Base-by-base conservation (phyloP, 2,113 vertebrate species). In the Charadrius vociferus region DNA sequence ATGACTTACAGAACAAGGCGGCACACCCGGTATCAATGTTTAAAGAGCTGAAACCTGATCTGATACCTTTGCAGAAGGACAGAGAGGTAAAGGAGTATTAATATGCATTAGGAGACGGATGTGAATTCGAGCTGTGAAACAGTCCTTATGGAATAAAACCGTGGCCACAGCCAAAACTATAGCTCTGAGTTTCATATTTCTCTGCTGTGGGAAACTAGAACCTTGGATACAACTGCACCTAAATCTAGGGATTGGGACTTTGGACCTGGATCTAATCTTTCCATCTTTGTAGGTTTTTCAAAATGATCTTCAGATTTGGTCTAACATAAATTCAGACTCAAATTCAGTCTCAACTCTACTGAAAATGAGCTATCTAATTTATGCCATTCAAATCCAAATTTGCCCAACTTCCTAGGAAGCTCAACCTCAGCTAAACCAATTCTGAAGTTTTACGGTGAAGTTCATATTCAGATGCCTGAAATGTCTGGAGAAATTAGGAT, bases 1-100 rank as follows among this genome's bases (percentile, higher is more conserved):
- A 58, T 78, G 96, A 95, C 73, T 92, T 95, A 96, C 77, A 67
- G 92, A 94, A 87, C 85, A 88, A 81, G 68, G 84, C 1, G 62
- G 52, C 95, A 84, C 81, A 20, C 92, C 92, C 96, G 90, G 72
- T 53, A 82, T 91, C 86, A 78, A 7, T 81, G 75, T 87, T 90
- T 91, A 62, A 91, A 94, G 78, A 95, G 71, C 62, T 85, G 55
- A 87, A 94, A 80, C 19, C 14, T 67, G 80, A 95, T 95, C 81
- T 86, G 83, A 86, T 93, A 92, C 55, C 39, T 78, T 84, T 94
- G 80, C 62, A 94, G 61, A 77, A 94, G 72, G 80, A 71, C 71
- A 82, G 72, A 86, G 49, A 80, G 37, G 62, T 72, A 91, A 88
- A 93, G 50, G 11, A 72, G 30, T 83, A 67, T 47, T 61, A 71